Percentiles rank a stretch among this genome's conserved stretches.
These are phyloP conservation scores for Axis porcinus DNA, from an alignment of 2,113 vertebrate species.

Conservation along the genomic window DNA sequence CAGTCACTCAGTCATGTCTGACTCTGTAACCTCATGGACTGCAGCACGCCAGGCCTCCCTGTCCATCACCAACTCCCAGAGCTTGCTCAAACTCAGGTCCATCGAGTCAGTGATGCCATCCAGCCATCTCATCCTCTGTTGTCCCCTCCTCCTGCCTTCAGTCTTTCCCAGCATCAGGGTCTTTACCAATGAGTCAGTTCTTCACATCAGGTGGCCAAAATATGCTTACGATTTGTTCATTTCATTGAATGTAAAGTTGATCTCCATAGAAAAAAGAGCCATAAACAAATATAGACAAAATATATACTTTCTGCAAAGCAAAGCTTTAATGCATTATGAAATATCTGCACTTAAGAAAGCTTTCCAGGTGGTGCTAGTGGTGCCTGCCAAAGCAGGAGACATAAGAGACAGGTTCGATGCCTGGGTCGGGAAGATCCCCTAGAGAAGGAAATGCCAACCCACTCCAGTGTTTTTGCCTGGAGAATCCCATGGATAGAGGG, in stretches of 20 bases:
- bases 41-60: background rate
- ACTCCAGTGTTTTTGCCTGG: background rate
- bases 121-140: background rate
- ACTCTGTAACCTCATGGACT: fast-evolving
- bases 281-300: background rate
- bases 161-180: background rate
- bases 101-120: fast-evolving
- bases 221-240: background rate
- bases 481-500: background rate
- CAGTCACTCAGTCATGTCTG: background rate
- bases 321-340: background rate
- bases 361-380: background rate
- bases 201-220: background rate
- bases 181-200: background rate
- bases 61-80: background rate
- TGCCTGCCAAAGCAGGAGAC: background rate
- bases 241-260: background rate
- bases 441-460: background rate
- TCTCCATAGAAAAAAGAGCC: background rate
- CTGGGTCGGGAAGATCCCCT: background rate
- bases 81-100: background rate
- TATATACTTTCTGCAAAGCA: background rate
- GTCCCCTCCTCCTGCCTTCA: background rate
- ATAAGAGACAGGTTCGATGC: fast-evolving
- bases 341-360: background rate